Percentiles rank a stretch among this genome's conserved stretches.
phyloP scores from a whole-genome alignment of 1,140 invertebrate species.

The Rhyacophila brunnea region DNA sequence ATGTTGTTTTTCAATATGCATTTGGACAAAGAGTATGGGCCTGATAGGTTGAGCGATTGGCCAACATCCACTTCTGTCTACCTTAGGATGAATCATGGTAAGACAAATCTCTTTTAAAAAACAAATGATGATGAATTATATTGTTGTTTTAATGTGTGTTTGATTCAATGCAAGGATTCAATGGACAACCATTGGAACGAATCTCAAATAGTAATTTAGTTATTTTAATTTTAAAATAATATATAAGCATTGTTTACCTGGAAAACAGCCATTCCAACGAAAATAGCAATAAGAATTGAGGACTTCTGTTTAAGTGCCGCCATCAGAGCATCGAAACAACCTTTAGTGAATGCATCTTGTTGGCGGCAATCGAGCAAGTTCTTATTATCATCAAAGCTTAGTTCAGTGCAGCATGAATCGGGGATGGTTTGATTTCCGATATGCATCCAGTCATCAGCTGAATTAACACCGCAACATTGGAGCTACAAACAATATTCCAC shows the following conservation, averaged over 20 bases:
- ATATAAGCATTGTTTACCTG: conserved; percentile 56
- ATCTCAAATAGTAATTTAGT: too few relatives aligned
- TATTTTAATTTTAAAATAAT: too few relatives aligned
- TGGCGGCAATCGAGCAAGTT: conserved; percentile 53
- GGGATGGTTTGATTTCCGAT: conserved; percentile 59
- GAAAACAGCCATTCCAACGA: conserved; percentile 73
- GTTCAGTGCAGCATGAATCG: conserved; percentile 65
- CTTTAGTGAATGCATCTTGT: conserved; percentile 51
- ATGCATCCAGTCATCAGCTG: conserved; percentile 65
- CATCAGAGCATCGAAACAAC: conserved; percentile 68
- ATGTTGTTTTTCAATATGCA: too few relatives aligned
- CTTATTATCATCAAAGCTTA: conserved; percentile 46
- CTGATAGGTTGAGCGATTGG: too few relatives aligned
- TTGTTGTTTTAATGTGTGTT: too few relatives aligned
- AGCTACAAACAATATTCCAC: not conserved
- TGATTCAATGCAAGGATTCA: too few relatives aligned
- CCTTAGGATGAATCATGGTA: too few relatives aligned
- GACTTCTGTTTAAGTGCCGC: conserved; percentile 66
- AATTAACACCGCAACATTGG: conserved; percentile 72
- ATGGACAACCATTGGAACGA: too few relatives aligned
- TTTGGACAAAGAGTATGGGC: too few relatives aligned
- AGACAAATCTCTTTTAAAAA: too few relatives aligned
- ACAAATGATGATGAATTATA: too few relatives aligned
- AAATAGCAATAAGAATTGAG: conserved; percentile 71
- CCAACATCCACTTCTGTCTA: too few relatives aligned